These are phyloP conservation scores for Acrocyrtus sp. DNA, from an alignment of 2,888 invertebrate genomes.

Conservation along the genomic window DNA sequence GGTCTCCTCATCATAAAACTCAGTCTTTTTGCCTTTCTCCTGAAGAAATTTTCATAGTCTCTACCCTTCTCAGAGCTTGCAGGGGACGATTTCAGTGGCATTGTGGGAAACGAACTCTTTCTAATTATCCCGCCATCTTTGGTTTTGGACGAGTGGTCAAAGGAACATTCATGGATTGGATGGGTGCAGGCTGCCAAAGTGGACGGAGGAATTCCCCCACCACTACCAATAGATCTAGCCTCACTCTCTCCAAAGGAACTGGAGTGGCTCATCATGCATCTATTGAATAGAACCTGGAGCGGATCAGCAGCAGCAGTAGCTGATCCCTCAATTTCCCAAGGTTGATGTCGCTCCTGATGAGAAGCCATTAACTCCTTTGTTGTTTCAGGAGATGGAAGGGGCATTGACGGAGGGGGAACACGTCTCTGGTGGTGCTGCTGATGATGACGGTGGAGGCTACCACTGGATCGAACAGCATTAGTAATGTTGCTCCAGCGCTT, in stretches of 20 bases:
- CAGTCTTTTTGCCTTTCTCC: conserved; percentile 43
- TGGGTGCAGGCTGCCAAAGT: not conserved
- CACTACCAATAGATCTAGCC: too few species aligned
- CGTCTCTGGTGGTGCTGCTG: conserved; percentile 29
- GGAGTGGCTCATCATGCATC: conserved; percentile 29
- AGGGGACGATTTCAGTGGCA: too few species aligned
- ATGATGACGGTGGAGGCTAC: conserved; percentile 11
- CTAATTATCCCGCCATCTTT: not conserved
- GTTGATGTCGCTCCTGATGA: not conserved
- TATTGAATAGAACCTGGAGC: conserved; percentile 36
- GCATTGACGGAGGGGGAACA: not conserved
- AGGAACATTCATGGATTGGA: conserved; percentile 22
- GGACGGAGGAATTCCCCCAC: not conserved
- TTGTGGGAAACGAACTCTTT: too few species aligned
- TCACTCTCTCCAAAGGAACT: not conserved
- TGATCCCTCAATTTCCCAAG: not conserved
- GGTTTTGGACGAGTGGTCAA: conserved; percentile 34
- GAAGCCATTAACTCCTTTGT: not conserved
- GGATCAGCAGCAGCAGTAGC: conserved; percentile 18
- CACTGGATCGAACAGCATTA: not conserved
- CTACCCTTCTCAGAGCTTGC: too few species aligned
- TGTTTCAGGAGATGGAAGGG: too few species aligned
- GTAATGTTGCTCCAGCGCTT: conserved; percentile 13
- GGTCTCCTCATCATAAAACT: conserved; percentile 19
- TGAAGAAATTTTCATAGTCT: conserved; percentile 65